Conservation (phyloP, 2,888 invertebrate species). For the Nephrotoma appendiculata region DNA sequence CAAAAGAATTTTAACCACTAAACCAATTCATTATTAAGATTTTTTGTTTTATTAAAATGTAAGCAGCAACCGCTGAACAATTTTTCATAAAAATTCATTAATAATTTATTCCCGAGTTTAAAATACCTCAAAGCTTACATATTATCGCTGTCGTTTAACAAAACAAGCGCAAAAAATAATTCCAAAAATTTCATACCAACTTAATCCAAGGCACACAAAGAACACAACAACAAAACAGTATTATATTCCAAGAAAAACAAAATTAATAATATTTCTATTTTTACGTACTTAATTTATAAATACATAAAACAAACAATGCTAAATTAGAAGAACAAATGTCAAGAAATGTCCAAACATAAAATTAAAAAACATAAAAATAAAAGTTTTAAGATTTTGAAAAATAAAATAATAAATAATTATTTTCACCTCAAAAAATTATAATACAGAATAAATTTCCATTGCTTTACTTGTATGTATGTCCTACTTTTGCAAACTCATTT, state of each 20-base stretch:
- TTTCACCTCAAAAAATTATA: background rate
- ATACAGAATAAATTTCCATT: background rate
- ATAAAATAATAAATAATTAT: background rate
- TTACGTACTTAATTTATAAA: background rate
- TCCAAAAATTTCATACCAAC: background rate
- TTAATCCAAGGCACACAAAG: background rate
- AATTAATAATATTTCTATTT: background rate
- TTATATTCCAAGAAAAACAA: background rate
- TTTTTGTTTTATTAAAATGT: background rate
- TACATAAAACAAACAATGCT: background rate
- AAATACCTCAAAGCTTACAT: background rate
- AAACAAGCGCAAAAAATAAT: background rate
- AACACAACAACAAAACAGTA: background rate
- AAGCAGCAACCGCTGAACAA: background rate
- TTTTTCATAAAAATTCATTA: background rate
- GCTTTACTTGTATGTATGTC: background rate
- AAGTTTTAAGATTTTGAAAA: background rate
- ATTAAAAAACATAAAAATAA: background rate
- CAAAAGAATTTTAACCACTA: background rate
- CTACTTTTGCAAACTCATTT: background rate
- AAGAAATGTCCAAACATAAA: background rate
- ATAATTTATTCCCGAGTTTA: background rate
- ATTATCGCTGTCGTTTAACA: background rate
- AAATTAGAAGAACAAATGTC: background rate
- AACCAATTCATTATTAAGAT: background rate